Conservation (phyloP, 2,797 vertebrate genomes). For the Enteromius argenteus region DNA sequence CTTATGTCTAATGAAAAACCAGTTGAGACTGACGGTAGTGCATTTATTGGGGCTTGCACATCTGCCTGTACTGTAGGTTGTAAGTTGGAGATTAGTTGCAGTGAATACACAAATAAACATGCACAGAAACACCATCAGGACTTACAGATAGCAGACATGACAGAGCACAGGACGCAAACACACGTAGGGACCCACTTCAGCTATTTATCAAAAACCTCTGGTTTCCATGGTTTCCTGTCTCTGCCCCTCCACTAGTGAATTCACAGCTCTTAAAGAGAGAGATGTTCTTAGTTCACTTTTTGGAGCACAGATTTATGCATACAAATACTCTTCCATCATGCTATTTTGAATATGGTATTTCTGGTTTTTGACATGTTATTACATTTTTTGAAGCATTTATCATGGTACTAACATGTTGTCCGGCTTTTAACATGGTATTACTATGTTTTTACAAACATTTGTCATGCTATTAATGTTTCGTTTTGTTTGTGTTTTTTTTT, state of each 20-base stretch:
- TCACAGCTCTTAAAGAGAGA: slow-evolving; percentile 6
- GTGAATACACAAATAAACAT: slow-evolving; percentile 1
- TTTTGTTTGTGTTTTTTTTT: neutral
- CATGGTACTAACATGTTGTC: neutral
- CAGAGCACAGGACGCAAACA: slow-evolving; percentile 16
- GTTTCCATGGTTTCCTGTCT: slow-evolving; percentile 40
- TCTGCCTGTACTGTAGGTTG: neutral
- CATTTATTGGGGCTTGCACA: neutral
- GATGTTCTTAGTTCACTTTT: slow-evolving; percentile 4
- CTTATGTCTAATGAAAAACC: neutral
- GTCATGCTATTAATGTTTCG: neutral
- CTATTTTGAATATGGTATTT: neutral
- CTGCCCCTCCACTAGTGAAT: neutral
- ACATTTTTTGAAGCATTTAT: no score
- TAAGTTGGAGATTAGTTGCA: neutral
- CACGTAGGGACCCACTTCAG: slow-evolving; percentile 6
- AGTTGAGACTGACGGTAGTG: neutral
- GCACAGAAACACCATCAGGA: slow-evolving; percentile 4
- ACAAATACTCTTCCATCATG: neutral
- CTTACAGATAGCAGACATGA: slow-evolving; percentile 33
- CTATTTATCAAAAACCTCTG: slow-evolving; percentile 39
- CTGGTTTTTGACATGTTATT: neutral
- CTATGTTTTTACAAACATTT: neutral
- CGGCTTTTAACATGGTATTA: neutral
- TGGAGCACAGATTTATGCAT: neutral